Percentiles rank a stretch among this genome's conserved stretches.
These are phyloP conservation scores for Chalcis sispes DNA, from an alignment of 2,888 invertebrate species.

Conservation along the genomic window DNA sequence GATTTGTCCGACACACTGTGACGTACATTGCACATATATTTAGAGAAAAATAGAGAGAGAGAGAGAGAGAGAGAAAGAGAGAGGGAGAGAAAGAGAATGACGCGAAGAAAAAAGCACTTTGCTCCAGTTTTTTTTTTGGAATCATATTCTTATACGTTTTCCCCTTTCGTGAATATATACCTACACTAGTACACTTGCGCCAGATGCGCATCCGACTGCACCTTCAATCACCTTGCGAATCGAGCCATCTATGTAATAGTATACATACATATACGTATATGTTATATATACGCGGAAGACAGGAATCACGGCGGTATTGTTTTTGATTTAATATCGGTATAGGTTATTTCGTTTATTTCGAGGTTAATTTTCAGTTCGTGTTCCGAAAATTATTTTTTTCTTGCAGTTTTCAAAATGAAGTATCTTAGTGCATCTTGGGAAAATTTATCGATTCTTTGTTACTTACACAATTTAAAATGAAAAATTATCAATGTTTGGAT, in stretches of 20 bases:
- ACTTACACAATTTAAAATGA: not conserved
- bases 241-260: not conserved
- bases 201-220: too few species aligned
- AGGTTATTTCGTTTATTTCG: conserved; percentile 1
- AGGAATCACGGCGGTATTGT: not conserved
- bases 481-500: not conserved
- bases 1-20: not conserved
- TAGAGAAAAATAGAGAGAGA: too few species aligned
- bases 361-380: conserved; percentile 19
- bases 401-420: not conserved
- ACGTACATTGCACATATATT: too few species aligned
- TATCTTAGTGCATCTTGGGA: not conserved
- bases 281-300: too few species aligned
- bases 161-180: too few species aligned
- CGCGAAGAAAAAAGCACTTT: too few species aligned
- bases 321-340: not conserved
- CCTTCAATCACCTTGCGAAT: too few species aligned
- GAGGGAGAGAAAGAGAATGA: too few species aligned
- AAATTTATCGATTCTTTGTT: not conserved
- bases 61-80: too few species aligned
- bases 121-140: too few species aligned
- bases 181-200: too few species aligned
- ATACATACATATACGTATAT: not conserved
- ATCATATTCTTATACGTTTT: too few species aligned
- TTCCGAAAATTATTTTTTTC: not conserved